These are phyloP conservation scores for Ennomos erosarius DNA, from an alignment of 2,888 invertebrate genomes.

Conservation along the genomic window DNA sequence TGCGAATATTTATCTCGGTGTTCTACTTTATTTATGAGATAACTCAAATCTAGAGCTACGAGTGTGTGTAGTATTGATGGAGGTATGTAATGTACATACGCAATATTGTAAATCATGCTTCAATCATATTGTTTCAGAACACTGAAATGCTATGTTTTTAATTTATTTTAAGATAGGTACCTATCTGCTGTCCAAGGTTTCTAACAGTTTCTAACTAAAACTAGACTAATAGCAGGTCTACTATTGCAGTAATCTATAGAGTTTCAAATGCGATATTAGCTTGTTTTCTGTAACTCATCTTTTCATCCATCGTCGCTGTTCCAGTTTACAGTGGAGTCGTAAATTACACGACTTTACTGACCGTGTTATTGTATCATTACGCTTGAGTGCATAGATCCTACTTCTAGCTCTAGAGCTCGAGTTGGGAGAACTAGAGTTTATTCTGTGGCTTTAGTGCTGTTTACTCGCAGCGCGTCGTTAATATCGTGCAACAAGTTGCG, in stretches of 20 bases:
- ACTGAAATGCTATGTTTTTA: background rate
- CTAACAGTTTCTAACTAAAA: too few relatives aligned
- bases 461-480: conserved; percentile 3
- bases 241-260: too few relatives aligned
- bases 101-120: conserved; percentile 7
- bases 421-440: too few relatives aligned
- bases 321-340: conserved; percentile 5
- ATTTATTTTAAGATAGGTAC: background rate
- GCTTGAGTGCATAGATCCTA: background rate
- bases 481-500: conserved; percentile 20
- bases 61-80: too few relatives aligned
- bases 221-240: too few relatives aligned
- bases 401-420: background rate
- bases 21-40: conserved; percentile 23
- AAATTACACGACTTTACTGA: background rate
- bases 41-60: conserved; percentile 6
- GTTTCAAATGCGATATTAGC: too few relatives aligned
- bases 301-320: background rate
- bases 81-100: too few relatives aligned
- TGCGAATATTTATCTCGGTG: conserved; percentile 19
- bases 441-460: background rate
- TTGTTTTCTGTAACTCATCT: too few relatives aligned
- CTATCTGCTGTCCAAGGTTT: too few relatives aligned
- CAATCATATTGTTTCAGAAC: conserved; percentile 1
- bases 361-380: too few relatives aligned